Conservation (phyloP, 2,888 invertebrate species). For the Eumerus sabulonum region DNA sequence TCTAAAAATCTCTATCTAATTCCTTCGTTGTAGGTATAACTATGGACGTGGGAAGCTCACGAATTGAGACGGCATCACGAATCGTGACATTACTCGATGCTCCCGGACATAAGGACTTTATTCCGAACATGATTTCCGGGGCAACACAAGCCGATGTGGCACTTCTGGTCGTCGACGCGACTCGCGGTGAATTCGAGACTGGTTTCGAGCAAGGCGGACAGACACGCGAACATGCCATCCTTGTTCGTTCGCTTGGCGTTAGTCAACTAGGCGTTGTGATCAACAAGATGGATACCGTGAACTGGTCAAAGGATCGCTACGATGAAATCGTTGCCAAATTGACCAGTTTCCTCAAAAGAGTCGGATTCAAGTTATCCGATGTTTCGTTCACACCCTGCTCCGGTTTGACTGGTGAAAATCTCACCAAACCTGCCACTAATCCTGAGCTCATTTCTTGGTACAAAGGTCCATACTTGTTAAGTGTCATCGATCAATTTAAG, state of each 20-base stretch:
- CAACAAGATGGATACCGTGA: constrained; percentile 97
- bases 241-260: constrained; percentile 94
- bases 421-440: constrained; percentile 85
- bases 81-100: constrained; percentile 92
- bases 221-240: constrained; percentile 96
- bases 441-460: constrained; percentile 87
- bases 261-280: constrained; percentile 96
- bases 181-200: constrained; percentile 98
- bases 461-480: constrained; percentile 89
- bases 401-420: constrained; percentile 97
- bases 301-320: constrained; percentile 95
- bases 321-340: constrained; percentile 92
- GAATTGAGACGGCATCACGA: constrained; percentile 93
- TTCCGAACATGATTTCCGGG: constrained; percentile 99
- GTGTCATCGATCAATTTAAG: constrained; percentile 92
- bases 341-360: constrained; percentile 90
- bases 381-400: constrained; percentile 96
- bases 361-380: constrained; percentile 92
- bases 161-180: constrained; percentile 96
- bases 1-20: not conserved
- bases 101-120: constrained; percentile 99
- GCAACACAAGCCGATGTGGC: constrained; percentile 99
- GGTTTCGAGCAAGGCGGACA: constrained; percentile 99
- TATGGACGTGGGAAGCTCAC: constrained; percentile 97
- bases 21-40: constrained; percentile 85